phyloP scores from a whole-genome alignment of 2,888 invertebrate genomes.

The Sarcophaga caerulescens region DNA sequence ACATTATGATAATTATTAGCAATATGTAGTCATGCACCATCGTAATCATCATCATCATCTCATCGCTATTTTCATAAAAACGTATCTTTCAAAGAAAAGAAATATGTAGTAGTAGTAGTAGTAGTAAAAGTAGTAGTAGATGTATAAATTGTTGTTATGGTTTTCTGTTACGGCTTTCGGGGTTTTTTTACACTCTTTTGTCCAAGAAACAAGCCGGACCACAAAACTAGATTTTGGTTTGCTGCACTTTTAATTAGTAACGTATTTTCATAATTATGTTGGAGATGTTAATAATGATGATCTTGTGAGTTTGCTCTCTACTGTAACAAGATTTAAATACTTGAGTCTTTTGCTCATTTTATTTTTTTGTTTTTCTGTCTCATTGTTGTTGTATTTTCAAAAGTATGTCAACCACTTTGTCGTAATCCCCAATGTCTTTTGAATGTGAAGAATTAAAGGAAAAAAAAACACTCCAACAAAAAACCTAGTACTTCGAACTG shows the following conservation, averaged over 20 bases:
- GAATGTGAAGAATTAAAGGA: background rate
- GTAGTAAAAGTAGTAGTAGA: too few species aligned
- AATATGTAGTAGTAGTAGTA: constrained; percentile 42
- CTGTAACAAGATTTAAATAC: constrained; percentile 15
- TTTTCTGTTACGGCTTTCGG: constrained; percentile 10
- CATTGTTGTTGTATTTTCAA: constrained; percentile 35
- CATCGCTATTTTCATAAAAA: background rate
- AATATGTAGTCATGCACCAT: constrained; percentile 10
- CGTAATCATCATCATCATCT: background rate
- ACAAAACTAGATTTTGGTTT: constrained; percentile 66
- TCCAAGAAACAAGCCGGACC: constrained; percentile 1
- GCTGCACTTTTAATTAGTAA: constrained; percentile 68
- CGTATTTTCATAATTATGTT: background rate
- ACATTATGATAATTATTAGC: constrained; percentile 41
- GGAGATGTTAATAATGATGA: constrained; percentile 6
- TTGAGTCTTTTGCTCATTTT: constrained; percentile 24
- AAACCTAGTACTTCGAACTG: constrained; percentile 37
- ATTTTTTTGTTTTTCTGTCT: background rate
- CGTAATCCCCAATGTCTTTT: constrained; percentile 27
- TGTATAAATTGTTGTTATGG: constrained; percentile 1
- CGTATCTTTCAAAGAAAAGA: constrained; percentile 42
- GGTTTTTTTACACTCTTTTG: constrained; percentile 35
- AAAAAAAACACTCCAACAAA: background rate
- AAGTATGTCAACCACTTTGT: constrained; percentile 69
- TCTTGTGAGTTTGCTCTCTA: constrained; percentile 16